phyloP scores from a whole-genome alignment of 2,797 vertebrate genomes.

The Monodelphis domestica region DNA sequence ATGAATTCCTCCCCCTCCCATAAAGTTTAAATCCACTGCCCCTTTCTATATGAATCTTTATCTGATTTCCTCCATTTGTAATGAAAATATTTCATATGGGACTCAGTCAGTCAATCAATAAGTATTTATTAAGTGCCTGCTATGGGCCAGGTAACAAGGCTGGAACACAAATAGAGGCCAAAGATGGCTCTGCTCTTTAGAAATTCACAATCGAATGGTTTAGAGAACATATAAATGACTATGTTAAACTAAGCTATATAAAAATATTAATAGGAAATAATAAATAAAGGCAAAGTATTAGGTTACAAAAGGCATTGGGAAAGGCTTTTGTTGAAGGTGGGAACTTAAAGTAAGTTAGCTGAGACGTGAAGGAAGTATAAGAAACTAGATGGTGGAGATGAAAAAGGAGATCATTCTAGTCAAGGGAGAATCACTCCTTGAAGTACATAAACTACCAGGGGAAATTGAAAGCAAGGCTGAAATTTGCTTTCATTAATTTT shows the following conservation, averaged over 20 bases:
- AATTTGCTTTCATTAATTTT: background rate
- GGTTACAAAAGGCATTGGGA: background rate
- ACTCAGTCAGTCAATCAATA: background rate
- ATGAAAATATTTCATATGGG: background rate
- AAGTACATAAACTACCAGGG: background rate
- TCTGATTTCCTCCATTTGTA: background rate
- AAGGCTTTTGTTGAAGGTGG: background rate
- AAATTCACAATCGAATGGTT: no score
- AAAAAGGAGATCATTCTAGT: background rate
- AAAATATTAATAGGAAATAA: background rate
- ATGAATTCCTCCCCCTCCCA: background rate
- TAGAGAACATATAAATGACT: no score
- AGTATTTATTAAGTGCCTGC: no score
- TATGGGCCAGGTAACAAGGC: no score
- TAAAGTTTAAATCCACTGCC: background rate
- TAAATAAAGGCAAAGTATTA: background rate
- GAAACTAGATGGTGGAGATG: background rate
- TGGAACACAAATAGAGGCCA: no score
- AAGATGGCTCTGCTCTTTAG: no score
- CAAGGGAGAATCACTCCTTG: background rate
- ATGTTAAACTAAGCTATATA: no score
- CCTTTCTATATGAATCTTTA: background rate
- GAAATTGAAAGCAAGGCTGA: background rate
- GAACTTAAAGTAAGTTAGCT: background rate
- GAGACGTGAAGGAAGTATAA: background rate